Evolutionary conservation across 2,113 vertebrate species (phyloP), one percentile per base, ranked within the genome.

Genomic region (Hippolais icterina): DNA sequence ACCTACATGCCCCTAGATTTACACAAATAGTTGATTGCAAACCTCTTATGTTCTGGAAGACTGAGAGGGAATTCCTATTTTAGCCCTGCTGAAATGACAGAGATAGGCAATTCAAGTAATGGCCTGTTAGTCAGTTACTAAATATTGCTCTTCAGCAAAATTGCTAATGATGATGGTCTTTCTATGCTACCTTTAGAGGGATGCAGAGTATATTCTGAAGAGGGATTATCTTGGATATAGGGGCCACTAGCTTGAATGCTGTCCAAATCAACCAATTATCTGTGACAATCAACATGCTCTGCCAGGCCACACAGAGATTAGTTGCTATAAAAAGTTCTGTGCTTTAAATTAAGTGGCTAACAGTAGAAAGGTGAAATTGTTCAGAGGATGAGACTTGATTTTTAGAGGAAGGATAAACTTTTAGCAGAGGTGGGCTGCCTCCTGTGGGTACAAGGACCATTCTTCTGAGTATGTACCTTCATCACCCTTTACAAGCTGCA

Each of bases 241-340:
- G 78, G 91, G 83, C 89, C 86, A 87, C 60, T 61, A 59, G 35
- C 77, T 92, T 94, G 91, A 95, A 93, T 64, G 64, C 69, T 91
- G 72, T 92, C 95, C 94, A 95, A 94, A 94, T 93, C 93, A 92
- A 87, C 76, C 64, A 91, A 91, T 97, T 96, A 94, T 56, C 76
- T 92, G 72, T 93, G 89, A 91, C 89, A 95, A 83, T 94, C 89
- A 93, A 71, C 69, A 47, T 68, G 56, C 89, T 81, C 87, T 94
- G 83, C 91, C 64, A 71, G 95, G 56, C 56, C 72, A 94, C 83
- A 68, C 44, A 41, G 77, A 96, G 44, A 94, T 89, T 78, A 93
- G 72, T 82, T 93, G 39, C 86, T 94, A 86, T 90, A 69, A 86
- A 54, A 88, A 93, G 79, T 61, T 83, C 49, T 17, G 33, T 54